Base-by-base conservation (phyloP, 2,888 invertebrate genomes). In the Pterostichus madidus region DNA sequence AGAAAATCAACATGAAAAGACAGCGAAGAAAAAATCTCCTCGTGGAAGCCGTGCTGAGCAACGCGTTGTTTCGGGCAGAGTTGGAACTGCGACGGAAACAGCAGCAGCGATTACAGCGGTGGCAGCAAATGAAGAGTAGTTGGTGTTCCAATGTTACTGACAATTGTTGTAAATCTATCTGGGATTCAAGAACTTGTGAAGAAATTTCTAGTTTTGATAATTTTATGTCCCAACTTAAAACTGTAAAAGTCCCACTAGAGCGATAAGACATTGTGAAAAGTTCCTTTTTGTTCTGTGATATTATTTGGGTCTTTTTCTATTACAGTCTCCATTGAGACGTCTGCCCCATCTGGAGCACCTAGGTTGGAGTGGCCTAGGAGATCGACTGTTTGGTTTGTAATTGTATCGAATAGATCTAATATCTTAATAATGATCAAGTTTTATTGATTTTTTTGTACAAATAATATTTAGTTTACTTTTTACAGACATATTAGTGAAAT, bases 161-260 rank as follows among this genome's bases (percentile, higher is more conserved):
- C 49, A 76, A 64, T 53, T 31, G 75, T 31, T 78, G 83, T 73
- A 49, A 80, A 44, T 84, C 84, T 35, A 83, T 85, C 82, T 86
- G 86, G 86, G 87, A 88, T 81, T 84, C 85, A 46, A 80, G 85
- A 83, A 86, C 85, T 59, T 90, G 88, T 80, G 92, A 92, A 88
- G 94, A 93, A 89, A 91, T 94, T 87, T 91, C 91, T 88, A 93
- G 93, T 86, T 88, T 94, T 88, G 92, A 94, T 90, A 91, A 90
- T 87, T 94, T 94, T 89, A 94, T 94, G 91, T 91, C 91, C 86
- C 91, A 93, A 89, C 89, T 94, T 87, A 93, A 92, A 87, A 91
- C 90, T 88, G 91, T 93, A 85, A 93, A 93, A 86, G 85, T 86
- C 85, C 88, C 89, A 17, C 84, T 89, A 52, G 88, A 88, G 87